These are phyloP conservation scores for Strix uralensis DNA, from an alignment of 2,113 vertebrate species.

Conservation along the genomic window DNA sequence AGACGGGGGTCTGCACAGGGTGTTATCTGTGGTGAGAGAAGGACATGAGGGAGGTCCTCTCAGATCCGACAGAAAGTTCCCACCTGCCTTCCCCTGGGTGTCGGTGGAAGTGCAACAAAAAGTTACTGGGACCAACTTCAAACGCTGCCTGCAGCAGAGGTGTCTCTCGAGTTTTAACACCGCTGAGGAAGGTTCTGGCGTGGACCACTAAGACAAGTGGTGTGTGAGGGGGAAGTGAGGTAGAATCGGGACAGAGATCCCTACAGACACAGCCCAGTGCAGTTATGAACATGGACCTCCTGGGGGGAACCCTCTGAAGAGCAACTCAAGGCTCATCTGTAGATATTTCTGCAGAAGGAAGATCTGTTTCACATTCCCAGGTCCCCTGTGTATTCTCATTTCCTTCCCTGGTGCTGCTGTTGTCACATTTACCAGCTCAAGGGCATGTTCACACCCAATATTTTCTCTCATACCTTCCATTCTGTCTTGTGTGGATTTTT, in stretches of 20 bases:
- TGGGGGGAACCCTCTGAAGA: neutral
- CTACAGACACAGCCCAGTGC: neutral
- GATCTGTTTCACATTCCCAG: neutral
- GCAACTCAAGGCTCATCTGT: neutral
- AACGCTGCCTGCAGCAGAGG: neutral
- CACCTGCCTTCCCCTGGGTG: neutral
- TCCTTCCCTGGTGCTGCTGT: neutral
- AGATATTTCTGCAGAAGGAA: neutral
- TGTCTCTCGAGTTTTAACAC: neutral
- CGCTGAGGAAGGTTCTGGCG: neutral
- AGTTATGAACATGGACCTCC: neutral
- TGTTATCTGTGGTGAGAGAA: neutral
- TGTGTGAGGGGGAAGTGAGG: neutral
- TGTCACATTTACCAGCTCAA: neutral
- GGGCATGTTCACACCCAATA: neutral
- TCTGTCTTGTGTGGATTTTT: neutral
- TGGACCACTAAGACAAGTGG: fast-evolving
- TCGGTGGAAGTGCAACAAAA: neutral
- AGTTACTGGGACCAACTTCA: neutral
- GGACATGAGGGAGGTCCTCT: neutral
- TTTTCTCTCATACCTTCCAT: neutral
- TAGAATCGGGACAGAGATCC: neutral
- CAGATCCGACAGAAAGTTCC: neutral
- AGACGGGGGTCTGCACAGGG: neutral
- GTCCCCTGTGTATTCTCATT: neutral